Percentiles rank a stretch among this genome's conserved stretches.
phyloP scores from a whole-genome alignment of 2,797 vertebrate species.

The Lates japonicus region DNA sequence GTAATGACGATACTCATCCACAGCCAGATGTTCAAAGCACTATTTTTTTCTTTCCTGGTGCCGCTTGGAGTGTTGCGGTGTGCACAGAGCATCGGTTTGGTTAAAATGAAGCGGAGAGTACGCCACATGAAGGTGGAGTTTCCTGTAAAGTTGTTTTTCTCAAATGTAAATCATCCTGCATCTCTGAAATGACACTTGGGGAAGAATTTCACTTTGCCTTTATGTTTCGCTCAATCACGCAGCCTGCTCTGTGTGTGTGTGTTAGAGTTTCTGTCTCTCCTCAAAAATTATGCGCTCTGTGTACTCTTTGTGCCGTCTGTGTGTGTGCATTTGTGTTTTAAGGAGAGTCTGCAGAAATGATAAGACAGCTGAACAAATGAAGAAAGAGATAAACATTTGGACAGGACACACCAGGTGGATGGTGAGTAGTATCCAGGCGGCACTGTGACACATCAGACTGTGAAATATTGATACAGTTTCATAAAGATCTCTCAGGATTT shows the following conservation, averaged over 20 bases:
- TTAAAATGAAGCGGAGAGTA: slow-evolving; percentile 13
- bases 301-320: slow-evolving; percentile 13
- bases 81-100: slow-evolving; percentile 17
- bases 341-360: slow-evolving; percentile 47
- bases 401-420: slow-evolving; percentile 71
- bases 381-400: slow-evolving; percentile 68
- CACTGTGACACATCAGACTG: slow-evolving; percentile 37
- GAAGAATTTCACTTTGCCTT: slow-evolving; percentile 36
- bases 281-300: slow-evolving; percentile 22
- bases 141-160: slow-evolving; percentile 54
- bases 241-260: slow-evolving; percentile 40
- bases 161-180: slow-evolving; percentile 48
- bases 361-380: slow-evolving; percentile 79
- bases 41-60: slow-evolving; percentile 7
- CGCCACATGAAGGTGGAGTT: slow-evolving; percentile 54
- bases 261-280: slow-evolving; percentile 11
- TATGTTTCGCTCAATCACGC: slow-evolving; percentile 45
- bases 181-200: slow-evolving; percentile 12
- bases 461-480: slow-evolving; percentile 15
- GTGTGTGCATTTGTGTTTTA: slow-evolving; percentile 19
- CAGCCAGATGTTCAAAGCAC: slow-evolving; percentile 59
- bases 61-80: slow-evolving; percentile 29
- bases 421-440: slow-evolving; percentile 44
- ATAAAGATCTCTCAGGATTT: slow-evolving; percentile 21
- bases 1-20: slow-evolving; percentile 38